Evolutionary conservation across 2,113 vertebrate genomes (phyloP).

Genomic region (Mormoops blainvillei): DNA sequence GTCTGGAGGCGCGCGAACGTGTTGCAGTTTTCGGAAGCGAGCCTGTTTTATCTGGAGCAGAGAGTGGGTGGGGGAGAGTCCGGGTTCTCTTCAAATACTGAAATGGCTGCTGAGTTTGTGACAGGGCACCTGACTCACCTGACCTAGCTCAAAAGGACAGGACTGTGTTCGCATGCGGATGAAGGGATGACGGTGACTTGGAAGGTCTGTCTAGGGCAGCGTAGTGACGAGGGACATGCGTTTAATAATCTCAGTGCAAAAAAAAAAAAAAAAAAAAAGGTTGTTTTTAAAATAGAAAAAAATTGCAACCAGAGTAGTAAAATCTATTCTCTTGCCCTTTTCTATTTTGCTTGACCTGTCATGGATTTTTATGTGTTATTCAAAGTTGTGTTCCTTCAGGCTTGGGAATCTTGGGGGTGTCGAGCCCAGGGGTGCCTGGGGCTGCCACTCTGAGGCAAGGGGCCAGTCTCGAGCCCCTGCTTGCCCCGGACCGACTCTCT

Average conservation of each 20-base stretch:
- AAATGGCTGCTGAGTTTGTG: neutral
- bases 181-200: neutral
- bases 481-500: rapidly evolving
- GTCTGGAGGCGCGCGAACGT: neutral
- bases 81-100: too few species aligned
- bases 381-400: neutral
- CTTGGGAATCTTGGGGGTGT: neutral
- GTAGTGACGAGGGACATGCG: rapidly evolving
- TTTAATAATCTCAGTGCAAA: neutral
- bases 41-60: neutral
- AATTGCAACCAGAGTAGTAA: neutral
- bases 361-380: neutral
- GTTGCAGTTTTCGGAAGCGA: neutral
- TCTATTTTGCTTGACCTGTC: neutral
- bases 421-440: neutral
- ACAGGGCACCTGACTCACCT: neutral
- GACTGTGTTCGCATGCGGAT: neutral
- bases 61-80: too few species aligned
- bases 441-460: too few species aligned
- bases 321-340: neutral
- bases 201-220: too few species aligned
- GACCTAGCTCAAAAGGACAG: neutral
- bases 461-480: rapidly evolving
- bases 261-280: neutral
- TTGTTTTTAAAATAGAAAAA: neutral